A percentile compares a stretch with the other conserved stretches of the same genome.
phyloP scores from a whole-genome alignment of 2,888 invertebrate genomes.

The Leptogaster cylindrica region DNA sequence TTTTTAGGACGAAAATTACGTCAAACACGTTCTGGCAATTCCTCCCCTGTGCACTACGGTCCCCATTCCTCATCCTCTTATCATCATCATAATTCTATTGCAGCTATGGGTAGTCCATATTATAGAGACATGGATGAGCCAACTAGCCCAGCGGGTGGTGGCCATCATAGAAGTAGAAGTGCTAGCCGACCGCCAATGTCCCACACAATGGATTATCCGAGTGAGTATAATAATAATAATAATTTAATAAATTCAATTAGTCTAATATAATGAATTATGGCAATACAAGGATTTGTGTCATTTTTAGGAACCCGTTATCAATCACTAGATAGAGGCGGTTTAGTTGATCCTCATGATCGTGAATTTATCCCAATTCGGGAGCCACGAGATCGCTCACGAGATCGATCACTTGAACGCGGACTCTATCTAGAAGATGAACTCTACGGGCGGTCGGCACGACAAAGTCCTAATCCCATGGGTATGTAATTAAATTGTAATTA shows the following conservation, averaged over 20 bases:
- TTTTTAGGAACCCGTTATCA: slow-evolving; percentile 67
- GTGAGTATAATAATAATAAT: no score
- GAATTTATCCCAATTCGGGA: slow-evolving; percentile 87
- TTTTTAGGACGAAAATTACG: slow-evolving; percentile 53
- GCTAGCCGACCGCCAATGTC: slow-evolving; percentile 74
- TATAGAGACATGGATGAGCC: slow-evolving; percentile 82
- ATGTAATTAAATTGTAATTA: slow-evolving; percentile 50
- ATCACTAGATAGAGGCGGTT: slow-evolving; percentile 73
- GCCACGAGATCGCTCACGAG: slow-evolving; percentile 72
- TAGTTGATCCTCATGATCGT: slow-evolving; percentile 78
- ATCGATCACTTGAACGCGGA: slow-evolving; percentile 72
- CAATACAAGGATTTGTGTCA: slow-evolving; percentile 15
- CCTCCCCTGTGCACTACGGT: slow-evolving; percentile 55
- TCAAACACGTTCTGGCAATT: slow-evolving; percentile 55
- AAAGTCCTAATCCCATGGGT: slow-evolving; percentile 71
- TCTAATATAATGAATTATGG: no score
- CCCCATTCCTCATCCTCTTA: slow-evolving; percentile 61
- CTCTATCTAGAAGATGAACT: slow-evolving; percentile 75
- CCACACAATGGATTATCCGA: slow-evolving; percentile 67
- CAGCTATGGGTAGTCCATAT: slow-evolving; percentile 70
- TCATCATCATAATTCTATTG: slow-evolving; percentile 64
- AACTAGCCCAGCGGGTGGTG: slow-evolving; percentile 84
- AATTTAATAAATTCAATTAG: no score
- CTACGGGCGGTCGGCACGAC: slow-evolving; percentile 72
- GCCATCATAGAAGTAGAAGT: slow-evolving; percentile 81